These are phyloP conservation scores for Melieria omissa DNA, from an alignment of 2,888 invertebrate species.

Conservation along the genomic window DNA sequence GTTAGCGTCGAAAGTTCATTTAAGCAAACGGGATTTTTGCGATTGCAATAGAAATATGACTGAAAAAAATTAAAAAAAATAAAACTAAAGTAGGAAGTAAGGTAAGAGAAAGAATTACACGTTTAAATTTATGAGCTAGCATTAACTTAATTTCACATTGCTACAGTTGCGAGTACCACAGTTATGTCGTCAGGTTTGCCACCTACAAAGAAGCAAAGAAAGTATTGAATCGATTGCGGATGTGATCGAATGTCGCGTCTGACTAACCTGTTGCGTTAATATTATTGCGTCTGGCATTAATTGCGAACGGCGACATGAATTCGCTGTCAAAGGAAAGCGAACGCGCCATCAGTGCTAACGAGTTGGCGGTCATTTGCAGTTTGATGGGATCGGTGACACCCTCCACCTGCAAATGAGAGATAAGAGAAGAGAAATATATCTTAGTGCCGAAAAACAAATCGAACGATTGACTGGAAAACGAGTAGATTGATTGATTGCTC, in stretches of 20 bases:
- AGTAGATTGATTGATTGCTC: constrained; percentile 38
- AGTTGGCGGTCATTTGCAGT: constrained; percentile 91
- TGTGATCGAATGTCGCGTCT: constrained; percentile 14
- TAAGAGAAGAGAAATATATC: not conserved
- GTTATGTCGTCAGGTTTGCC: constrained; percentile 99
- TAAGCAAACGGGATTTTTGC: not conserved
- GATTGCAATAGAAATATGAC: not conserved
- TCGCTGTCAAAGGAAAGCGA: constrained; percentile 93
- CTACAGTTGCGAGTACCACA: constrained; percentile 93
- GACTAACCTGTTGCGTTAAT: constrained; percentile 87
- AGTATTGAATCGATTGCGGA: not conserved
- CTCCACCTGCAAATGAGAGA: constrained; percentile 67
- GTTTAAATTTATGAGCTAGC: constrained; percentile 35
- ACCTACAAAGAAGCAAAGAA: constrained; percentile 70
- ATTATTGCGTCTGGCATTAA: constrained; percentile 92
- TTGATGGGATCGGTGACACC: constrained; percentile 78
- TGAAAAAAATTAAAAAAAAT: not conserved
- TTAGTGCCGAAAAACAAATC: not conserved
- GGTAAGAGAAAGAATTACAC: constrained; percentile 6
- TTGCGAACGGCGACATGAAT: constrained; percentile 95
- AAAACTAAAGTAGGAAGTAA: not conserved
- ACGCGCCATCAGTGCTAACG: constrained; percentile 95
- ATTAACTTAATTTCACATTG: constrained; percentile 69
- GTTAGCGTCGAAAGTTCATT: too few relatives aligned
- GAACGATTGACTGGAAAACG: not conserved